These are phyloP conservation scores for Zosterops lateralis DNA, from an alignment of 2,113 vertebrate genomes.

Conservation along the genomic window DNA sequence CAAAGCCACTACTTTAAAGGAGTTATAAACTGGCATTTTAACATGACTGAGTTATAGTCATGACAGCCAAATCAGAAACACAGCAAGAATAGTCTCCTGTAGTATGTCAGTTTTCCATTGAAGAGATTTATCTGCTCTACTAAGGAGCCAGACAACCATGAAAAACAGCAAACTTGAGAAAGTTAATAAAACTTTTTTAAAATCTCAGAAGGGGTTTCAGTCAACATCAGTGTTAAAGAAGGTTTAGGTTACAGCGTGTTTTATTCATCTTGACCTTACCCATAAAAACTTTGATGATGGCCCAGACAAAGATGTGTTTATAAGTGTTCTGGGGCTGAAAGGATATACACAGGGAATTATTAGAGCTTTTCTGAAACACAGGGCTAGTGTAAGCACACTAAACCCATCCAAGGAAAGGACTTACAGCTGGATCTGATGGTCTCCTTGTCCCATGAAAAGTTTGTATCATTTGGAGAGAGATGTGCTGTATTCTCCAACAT, in stretches of 20 bases:
- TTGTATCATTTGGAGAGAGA: not conserved
- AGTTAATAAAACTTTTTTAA: conserved; percentile 37
- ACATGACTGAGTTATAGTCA: not conserved
- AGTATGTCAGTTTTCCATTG: not conserved
- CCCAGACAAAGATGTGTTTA: not conserved
- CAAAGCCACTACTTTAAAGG: not conserved
- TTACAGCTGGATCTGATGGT: not conserved
- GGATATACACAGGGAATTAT: not conserved
- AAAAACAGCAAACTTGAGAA: conserved; percentile 25
- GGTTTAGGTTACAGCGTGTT: not conserved
- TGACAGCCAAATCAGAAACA: not conserved
- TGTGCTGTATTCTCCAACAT: not conserved
- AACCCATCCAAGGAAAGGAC: not conserved
- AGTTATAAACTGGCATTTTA: not conserved
- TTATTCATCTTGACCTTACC: not conserved
- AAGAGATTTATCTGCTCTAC: conserved; percentile 9
- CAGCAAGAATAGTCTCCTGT: not conserved
- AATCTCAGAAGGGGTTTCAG: not conserved
- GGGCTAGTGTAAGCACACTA: not conserved
- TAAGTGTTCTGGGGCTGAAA: not conserved
- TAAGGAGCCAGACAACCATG: not conserved
- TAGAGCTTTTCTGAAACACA: not conserved
- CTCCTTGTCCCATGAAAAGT: not conserved
- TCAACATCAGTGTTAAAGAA: not conserved
- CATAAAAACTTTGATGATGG: not conserved